phyloP scores from a whole-genome alignment of 1,140 invertebrate species.

The Acromyrmex echinatior region DNA sequence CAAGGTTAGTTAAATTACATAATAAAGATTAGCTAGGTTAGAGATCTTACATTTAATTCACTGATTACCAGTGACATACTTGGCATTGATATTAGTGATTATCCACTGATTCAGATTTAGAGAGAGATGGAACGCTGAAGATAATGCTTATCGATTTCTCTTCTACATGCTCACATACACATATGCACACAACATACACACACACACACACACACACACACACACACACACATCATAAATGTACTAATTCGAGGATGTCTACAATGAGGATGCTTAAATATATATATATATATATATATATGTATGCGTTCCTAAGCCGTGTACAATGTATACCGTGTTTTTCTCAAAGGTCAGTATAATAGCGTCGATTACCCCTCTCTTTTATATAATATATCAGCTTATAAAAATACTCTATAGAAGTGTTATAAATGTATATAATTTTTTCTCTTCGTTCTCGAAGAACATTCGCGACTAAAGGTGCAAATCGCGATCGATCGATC shows the following conservation, averaged over 20 bases:
- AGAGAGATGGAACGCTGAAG: constrained; percentile 1
- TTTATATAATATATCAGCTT: constrained; percentile 55
- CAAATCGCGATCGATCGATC: constrained; percentile 46
- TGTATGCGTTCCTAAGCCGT: neutral
- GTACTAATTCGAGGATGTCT: neutral
- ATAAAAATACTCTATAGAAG: constrained; percentile 44
- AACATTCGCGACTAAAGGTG: constrained; percentile 2
- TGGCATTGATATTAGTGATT: no score
- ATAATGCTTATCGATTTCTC: constrained; percentile 24
- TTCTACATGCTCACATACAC: neutral
- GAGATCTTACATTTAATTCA: no score
- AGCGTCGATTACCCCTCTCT: neutral
- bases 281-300: neutral
- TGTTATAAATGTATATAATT: constrained; percentile 6
- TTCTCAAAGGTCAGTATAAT: constrained; percentile 48
- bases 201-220: neutral
- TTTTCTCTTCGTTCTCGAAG: constrained; percentile 38
- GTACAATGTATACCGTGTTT: neutral
- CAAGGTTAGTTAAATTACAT: no score
- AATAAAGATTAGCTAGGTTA: no score
- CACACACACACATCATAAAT: neutral
- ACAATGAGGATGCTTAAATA: neutral
- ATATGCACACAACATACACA: neutral
- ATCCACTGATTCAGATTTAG: no score
- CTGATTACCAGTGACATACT: no score